Conservation (phyloP, 2,113 vertebrate species). For the Clarias magur region DNA sequence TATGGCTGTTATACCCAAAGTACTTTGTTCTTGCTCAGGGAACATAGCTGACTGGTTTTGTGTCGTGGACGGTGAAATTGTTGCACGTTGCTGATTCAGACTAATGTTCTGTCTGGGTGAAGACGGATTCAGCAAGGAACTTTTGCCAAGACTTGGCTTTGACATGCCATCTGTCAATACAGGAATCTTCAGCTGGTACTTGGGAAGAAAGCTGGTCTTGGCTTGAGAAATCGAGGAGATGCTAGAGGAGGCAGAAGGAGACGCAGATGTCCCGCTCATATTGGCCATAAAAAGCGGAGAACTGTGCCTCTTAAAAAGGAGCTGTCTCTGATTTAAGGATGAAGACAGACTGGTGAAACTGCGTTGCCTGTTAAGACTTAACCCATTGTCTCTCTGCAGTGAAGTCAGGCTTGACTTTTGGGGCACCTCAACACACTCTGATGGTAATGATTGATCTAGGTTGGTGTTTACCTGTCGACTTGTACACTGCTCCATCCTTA, state of each 20-base stretch:
- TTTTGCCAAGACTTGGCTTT: slow-evolving; percentile 21
- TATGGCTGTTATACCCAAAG: neutral
- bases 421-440: slow-evolving; percentile 9
- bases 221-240: slow-evolving; percentile 36
- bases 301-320: slow-evolving; percentile 51
- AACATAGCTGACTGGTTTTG: neutral
- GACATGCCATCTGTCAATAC: slow-evolving; percentile 54
- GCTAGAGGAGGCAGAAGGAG: slow-evolving; percentile 37
- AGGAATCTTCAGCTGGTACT: slow-evolving; percentile 78
- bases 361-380: slow-evolving; percentile 26
- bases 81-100: slow-evolving; percentile 5
- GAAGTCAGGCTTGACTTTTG: slow-evolving; percentile 42
- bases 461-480: slow-evolving; percentile 49
- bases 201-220: slow-evolving; percentile 73
- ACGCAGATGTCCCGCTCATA: slow-evolving; percentile 51
- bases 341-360: slow-evolving; percentile 49
- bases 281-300: slow-evolving; percentile 54
- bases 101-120: neutral
- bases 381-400: slow-evolving; percentile 34
- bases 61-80: neutral
- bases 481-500: neutral
- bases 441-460: slow-evolving; percentile 32
- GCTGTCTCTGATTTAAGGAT: slow-evolving; percentile 49
- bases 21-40: slow-evolving; percentile 6
- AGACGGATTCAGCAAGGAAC: slow-evolving; percentile 5